Percentiles rank a stretch among this genome's conserved stretches.
phyloP scores from a whole-genome alignment of 2,888 invertebrate species.

The Biston betularia region DNA sequence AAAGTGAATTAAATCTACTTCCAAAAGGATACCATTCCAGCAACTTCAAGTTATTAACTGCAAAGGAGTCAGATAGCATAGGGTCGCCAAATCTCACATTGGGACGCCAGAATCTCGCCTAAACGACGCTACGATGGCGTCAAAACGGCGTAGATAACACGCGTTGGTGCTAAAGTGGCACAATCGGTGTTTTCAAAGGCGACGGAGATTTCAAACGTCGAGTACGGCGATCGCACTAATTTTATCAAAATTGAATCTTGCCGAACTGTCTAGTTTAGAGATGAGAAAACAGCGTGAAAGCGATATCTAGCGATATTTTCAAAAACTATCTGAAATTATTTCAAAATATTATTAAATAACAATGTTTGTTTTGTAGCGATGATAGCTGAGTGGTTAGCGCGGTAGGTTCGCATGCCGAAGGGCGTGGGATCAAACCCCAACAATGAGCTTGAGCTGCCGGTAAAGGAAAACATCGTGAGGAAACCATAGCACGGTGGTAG shows the following conservation, averaged over 20 bases:
- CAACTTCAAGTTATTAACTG: constrained; percentile 32
- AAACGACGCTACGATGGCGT: constrained; percentile 25
- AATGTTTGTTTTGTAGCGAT: no score
- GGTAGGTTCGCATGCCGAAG: no score
- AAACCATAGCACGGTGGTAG: no score
- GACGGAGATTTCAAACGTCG: constrained; percentile 33
- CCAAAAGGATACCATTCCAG: constrained; percentile 9
- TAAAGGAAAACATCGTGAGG: no score
- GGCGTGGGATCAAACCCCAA: no score
- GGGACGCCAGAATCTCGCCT: constrained; percentile 29
- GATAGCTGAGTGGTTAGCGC: no score
- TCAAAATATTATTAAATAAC: no score
- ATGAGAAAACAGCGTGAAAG: constrained; percentile 19
- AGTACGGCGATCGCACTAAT: constrained; percentile 38
- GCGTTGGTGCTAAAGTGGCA: constrained; percentile 33
- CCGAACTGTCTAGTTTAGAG: constrained; percentile 38
- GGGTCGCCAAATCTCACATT: constrained; percentile 33
- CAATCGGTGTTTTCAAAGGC: constrained; percentile 35
- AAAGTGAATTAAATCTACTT: neutral
- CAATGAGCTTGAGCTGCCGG: no score
- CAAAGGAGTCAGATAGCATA: constrained; percentile 27
- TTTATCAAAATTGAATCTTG: constrained; percentile 49
- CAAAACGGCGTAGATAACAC: constrained; percentile 31
- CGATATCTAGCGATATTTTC: constrained; percentile 13
- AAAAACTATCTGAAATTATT: neutral